These are phyloP conservation scores for Pycnonotus jocosus DNA, from an alignment of 2,113 vertebrate genomes.

Conservation along the genomic window DNA sequence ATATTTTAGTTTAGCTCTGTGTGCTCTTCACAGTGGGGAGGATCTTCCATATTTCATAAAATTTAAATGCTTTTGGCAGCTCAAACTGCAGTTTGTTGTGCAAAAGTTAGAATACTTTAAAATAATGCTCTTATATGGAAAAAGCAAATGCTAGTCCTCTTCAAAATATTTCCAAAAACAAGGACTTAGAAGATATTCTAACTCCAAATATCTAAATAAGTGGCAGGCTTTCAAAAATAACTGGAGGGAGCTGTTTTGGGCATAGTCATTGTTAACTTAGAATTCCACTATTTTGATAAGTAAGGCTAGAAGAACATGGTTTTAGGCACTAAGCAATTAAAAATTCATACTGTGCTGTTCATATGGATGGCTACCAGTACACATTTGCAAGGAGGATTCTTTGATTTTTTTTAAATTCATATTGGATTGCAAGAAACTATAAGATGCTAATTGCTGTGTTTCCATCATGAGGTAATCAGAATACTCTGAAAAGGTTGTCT, in stretches of 20 bases:
- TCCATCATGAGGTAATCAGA: background rate
- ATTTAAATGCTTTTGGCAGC: constrained; percentile 13
- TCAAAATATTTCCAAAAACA: background rate
- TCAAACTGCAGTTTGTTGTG: background rate
- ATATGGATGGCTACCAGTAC: background rate
- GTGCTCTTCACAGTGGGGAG: background rate
- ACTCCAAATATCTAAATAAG: background rate
- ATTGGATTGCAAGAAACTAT: background rate
- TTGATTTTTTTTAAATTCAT: background rate
- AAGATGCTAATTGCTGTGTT: background rate
- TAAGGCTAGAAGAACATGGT: background rate
- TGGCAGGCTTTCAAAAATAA: background rate
- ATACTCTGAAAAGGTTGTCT: background rate
- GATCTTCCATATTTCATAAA: background rate
- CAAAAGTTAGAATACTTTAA: background rate
- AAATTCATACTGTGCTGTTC: background rate
- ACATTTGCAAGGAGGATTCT: background rate
- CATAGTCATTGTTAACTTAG: background rate
- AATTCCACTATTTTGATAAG: background rate
- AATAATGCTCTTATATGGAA: background rate
- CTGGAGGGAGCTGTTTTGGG: background rate
- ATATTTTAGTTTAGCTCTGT: background rate
- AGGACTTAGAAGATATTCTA: background rate
- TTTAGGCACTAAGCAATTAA: background rate
- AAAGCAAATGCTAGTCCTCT: background rate